Percentiles rank a stretch among this genome's conserved stretches.
phyloP scores from a whole-genome alignment of 2,113 vertebrate genomes.

The Nanorana parkeri region DNA sequence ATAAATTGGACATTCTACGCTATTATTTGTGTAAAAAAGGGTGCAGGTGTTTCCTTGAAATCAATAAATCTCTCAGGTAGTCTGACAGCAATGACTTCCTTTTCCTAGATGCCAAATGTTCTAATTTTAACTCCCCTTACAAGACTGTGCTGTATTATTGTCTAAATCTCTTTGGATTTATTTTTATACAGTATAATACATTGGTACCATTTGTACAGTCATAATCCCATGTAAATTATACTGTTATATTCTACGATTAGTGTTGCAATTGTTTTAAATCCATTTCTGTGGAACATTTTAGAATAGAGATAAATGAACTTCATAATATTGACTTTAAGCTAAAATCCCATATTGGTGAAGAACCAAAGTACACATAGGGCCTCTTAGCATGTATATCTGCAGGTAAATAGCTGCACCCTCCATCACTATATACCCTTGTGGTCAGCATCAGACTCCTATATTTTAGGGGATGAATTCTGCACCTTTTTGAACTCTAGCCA shows the following conservation, averaged over 20 bases:
- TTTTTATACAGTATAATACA: conserved; percentile 36
- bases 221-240: conserved; percentile 19
- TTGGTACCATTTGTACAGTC: conserved; percentile 18
- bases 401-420: too few species aligned
- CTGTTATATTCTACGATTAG: conserved; percentile 26
- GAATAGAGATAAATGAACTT: not conserved
- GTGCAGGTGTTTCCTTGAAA: conserved; percentile 48
- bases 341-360: too few species aligned
- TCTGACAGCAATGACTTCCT: conserved; percentile 15
- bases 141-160: not conserved
- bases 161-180: conserved; percentile 30
- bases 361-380: too few species aligned
- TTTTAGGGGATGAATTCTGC: too few species aligned
- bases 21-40: not conserved
- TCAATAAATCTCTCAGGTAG: conserved; percentile 21
- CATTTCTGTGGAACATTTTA: not conserved
- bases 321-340: too few species aligned
- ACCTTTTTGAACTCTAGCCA: too few species aligned
- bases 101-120: not conserved
- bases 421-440: too few species aligned
- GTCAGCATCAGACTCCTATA: too few species aligned
- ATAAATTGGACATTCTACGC: not conserved
- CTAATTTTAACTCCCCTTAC: conserved; percentile 16
- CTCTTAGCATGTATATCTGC: too few species aligned
- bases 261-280: conserved; percentile 16